Base-by-base conservation (phyloP, 2,113 vertebrate genomes). In the Corythoichthys intestinalis region DNA sequence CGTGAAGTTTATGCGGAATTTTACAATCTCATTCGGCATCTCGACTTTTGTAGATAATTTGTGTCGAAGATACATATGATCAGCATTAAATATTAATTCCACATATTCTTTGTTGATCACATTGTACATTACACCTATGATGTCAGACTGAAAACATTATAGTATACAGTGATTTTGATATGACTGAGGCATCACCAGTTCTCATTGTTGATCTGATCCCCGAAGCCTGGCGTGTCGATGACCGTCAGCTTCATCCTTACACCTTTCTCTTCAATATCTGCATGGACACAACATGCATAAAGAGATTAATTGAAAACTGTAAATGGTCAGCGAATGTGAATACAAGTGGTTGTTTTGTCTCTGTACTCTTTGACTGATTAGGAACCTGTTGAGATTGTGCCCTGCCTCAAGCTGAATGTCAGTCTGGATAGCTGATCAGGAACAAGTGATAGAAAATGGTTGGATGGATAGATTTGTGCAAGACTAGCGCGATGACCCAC, bases 181-280 rank as follows among this genome's bases (percentile, higher is more conserved):
- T 4, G 1, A 41, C 9, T 28, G n/a, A 62, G 11, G n/a, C 6
- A 92, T 94, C 79, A 99, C 97, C 97, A 98, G 89, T 99, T 96
- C 90, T 98, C 96, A 0, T 98, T 99, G 91, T 98, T 99, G 92
- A 99, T 98, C 84, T 98, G 97, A 88, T 99, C 97, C 74, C 97
- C 97, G 52, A 98, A 98, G 39, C 97, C 97, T 0, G 97, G 97
- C 0, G 97, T 98, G 87, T 98, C 97, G 0, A 98, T 98, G 60
- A 99, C 96, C 0, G 96, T 97, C 80, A 99, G 92, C 84, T 98
- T 99, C 97, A 99, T 99, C 71, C 94, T 94, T 72, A 99, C 96
- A 0, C 97, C 97, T 72, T 99, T 99, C 90, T 99, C 97, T 77
- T 99, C 97, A 9, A 99, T 94, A 69, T 98, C 97, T 98, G 85